These are phyloP conservation scores for Syngnathoides biaculeatus DNA, from an alignment of 2,113 vertebrate species.

Conservation along the genomic window DNA sequence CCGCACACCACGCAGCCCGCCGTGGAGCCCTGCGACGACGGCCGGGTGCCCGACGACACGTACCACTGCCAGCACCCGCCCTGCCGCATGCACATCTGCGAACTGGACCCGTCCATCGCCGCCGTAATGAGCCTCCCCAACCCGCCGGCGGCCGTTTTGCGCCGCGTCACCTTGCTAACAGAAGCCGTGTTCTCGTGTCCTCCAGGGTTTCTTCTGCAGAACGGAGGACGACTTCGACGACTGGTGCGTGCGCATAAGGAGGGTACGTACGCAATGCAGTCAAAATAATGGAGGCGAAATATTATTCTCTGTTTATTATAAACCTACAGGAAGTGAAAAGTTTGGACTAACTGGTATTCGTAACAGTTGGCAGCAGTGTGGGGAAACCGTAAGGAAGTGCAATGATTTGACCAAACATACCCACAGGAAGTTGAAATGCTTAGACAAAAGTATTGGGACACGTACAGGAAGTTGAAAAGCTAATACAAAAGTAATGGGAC, in stretches of 20 bases:
- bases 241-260: conserved; percentile 90
- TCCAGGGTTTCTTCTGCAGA: conserved; percentile 93
- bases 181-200: conserved; percentile 10
- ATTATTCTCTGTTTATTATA: no score
- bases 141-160: background rate
- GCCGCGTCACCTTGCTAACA: background rate
- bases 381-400: no score
- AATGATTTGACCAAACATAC: no score
- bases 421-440: background rate
- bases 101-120: conserved; percentile 95
- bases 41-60: conserved; percentile 81
- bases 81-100: conserved; percentile 92
- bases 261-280: conserved; percentile 71
- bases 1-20: conserved; percentile 93
- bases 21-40: conserved; percentile 76
- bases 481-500: no score
- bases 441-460: no score
- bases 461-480: no score
- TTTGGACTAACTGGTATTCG: no score
- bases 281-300: no score
- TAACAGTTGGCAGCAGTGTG: no score
- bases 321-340: no score
- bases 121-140: conserved; percentile 71
- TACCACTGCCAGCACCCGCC: conserved; percentile 98
- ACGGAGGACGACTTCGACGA: conserved; percentile 92